These are phyloP conservation scores for Polypedilum vanderplanki DNA, from an alignment of 1,140 invertebrate species.

Conservation along the genomic window DNA sequence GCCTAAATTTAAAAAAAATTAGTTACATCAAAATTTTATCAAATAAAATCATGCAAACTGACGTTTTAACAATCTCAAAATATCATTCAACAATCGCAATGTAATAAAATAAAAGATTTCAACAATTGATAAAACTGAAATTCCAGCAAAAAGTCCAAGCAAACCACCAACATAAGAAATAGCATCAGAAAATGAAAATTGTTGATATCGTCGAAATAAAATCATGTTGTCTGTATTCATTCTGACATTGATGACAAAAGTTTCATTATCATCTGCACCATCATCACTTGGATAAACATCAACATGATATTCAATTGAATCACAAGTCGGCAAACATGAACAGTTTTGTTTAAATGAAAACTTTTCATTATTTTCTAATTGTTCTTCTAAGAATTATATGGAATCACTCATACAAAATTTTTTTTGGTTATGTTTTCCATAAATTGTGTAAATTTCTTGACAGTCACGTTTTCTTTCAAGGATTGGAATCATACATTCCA, in stretches of 20 bases:
- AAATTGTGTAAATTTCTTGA: constrained; percentile 48
- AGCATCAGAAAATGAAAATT: constrained; percentile 41
- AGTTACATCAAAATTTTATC: no score
- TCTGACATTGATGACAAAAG: constrained; percentile 39
- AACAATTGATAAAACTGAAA: constrained; percentile 50
- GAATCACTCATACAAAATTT: constrained; percentile 44
- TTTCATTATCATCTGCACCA: neutral
- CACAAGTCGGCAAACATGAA: neutral
- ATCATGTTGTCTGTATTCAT: neutral
- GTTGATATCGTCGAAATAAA: neutral
- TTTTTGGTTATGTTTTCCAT: constrained; percentile 45
- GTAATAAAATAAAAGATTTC: constrained; percentile 46
- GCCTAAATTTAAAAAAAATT: no score
- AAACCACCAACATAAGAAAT: constrained; percentile 52
- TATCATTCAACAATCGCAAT: neutral
- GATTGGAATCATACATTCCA: constrained; percentile 68
- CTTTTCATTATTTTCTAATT: constrained; percentile 58
- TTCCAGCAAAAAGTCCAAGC: constrained; percentile 52
- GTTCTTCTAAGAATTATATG: constrained; percentile 36
- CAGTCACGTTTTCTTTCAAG: constrained; percentile 59
- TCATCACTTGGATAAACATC: constrained; percentile 39
- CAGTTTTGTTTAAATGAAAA: neutral
- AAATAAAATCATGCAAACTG: no score
- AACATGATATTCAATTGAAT: constrained; percentile 50
- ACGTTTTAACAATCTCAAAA: neutral